Evolutionary conservation across 2,797 vertebrate genomes (phyloP).

Genomic region (Catharus ustulatus): DNA sequence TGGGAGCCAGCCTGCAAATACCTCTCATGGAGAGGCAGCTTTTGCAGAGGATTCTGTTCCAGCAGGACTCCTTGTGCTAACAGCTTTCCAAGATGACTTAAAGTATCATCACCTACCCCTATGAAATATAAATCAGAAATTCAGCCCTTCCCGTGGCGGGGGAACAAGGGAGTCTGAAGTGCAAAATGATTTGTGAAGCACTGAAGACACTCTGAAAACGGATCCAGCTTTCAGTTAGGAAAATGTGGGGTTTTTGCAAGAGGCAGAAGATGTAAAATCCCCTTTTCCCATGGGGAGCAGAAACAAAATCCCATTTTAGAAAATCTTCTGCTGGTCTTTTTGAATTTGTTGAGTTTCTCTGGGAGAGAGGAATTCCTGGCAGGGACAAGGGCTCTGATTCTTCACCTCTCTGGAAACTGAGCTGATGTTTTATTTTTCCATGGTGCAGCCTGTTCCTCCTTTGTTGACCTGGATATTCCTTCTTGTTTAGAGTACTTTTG

Average conservation of each 20-base stretch:
- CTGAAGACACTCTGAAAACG: not conserved
- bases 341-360: not conserved
- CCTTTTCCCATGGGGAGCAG: not conserved
- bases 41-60: not conserved
- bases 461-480: slow-evolving; percentile 35
- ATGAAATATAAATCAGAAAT: slow-evolving; percentile 1
- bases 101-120: not conserved
- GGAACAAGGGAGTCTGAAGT: not conserved
- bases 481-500: slow-evolving; percentile 33
- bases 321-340: not conserved
- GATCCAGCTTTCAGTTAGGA: not conserved
- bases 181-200: not conserved
- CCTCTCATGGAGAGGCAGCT: not conserved
- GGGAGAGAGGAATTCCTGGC: not conserved
- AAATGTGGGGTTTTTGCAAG: not conserved
- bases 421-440: slow-evolving; percentile 4
- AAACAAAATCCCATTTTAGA: not conserved
- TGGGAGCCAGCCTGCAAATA: not conserved
- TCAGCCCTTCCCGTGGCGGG: not conserved
- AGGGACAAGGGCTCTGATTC: slow-evolving; percentile 32
- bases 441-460: slow-evolving; percentile 22
- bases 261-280: not conserved
- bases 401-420: slow-evolving; percentile 42
- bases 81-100: slow-evolving; percentile 21
- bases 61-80: slow-evolving; percentile 18